A percentile compares a stretch with the other conserved stretches of the same genome.
phyloP scores from a whole-genome alignment of 2,797 vertebrate genomes.

The Enteromius viviparus region DNA sequence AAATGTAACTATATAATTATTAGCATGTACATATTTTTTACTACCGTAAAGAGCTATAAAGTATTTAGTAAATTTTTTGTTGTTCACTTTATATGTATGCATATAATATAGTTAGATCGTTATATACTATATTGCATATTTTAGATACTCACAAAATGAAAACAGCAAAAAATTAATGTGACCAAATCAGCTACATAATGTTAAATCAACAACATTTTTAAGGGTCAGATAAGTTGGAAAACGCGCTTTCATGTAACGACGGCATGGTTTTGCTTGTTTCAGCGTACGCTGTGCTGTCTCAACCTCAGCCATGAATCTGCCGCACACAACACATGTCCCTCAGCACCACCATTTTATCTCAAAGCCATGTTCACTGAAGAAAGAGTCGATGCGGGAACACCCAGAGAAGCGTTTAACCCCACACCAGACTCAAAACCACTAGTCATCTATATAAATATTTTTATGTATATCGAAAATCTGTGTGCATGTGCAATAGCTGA shows the following conservation, averaged over 20 bases:
- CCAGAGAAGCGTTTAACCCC: conserved; percentile 3
- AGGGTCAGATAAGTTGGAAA: background rate
- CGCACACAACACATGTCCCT: conserved; percentile 50
- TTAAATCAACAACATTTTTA: background rate
- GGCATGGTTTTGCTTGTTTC: background rate
- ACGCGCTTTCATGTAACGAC: background rate
- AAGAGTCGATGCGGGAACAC: conserved; percentile 7
- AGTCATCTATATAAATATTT: background rate
- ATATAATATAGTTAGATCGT: background rate
- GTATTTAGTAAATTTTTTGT: background rate
- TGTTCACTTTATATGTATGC: background rate
- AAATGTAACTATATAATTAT: background rate
- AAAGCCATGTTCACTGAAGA: conserved; percentile 63
- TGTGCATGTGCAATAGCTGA: conserved; percentile 1
- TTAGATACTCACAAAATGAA: background rate
- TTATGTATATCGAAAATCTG: conserved; percentile 9
- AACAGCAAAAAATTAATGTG: background rate
- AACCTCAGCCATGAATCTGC: conserved; percentile 16
- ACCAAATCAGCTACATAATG: background rate
- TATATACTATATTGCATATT: background rate
- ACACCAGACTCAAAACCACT: conserved; percentile 4
- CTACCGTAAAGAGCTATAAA: background rate
- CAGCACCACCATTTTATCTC: conserved; percentile 63
- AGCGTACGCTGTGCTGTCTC: background rate
- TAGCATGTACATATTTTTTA: background rate